Evolutionary conservation across 2,113 vertebrate species (phyloP).

Genomic region (Salvelinus sp.): DNA sequence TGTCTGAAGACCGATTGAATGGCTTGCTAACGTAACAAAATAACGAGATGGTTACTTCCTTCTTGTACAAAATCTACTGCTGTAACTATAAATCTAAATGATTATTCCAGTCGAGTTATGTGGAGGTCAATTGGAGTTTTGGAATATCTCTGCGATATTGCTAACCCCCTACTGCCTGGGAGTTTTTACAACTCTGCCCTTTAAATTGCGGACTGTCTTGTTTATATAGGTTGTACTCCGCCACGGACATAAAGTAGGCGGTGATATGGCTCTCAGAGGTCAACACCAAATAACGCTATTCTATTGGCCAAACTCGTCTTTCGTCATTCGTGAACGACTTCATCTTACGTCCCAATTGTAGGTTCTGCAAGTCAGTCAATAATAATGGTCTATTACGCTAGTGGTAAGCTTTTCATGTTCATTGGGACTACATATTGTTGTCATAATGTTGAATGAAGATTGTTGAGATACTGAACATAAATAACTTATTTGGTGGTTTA

Average conservation of each 20-base stretch:
- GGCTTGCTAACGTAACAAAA: conserved; percentile 12
- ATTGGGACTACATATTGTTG: conserved; percentile 15
- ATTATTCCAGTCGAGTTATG: conserved; percentile 55
- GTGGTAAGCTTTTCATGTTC: conserved; percentile 59
- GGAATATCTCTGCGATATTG: conserved; percentile 3
- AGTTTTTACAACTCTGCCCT: conserved; percentile 82
- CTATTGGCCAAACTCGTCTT: conserved; percentile 50
- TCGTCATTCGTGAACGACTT: conserved; percentile 41
- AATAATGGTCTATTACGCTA: conserved; percentile 60
- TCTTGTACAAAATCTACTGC: conserved; percentile 35
- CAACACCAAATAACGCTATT: conserved; percentile 55
- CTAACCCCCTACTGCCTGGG: conserved; percentile 71
- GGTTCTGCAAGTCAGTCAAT: conserved; percentile 26
- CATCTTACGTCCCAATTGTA: conserved; percentile 49
- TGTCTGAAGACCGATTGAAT: too few species aligned
- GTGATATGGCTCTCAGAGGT: conserved; percentile 74
- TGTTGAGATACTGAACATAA: too few species aligned
- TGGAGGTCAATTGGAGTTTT: conserved; percentile 23
- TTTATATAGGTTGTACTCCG: conserved; percentile 75
- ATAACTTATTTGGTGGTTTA: too few species aligned
- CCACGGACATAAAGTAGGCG: conserved; percentile 71
- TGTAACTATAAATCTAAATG: conserved; percentile 7
- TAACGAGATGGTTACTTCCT: not conserved
- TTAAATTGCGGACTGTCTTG: conserved; percentile 60
- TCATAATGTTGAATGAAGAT: too few species aligned